Conservation (phyloP, 2,797 vertebrate genomes). For the Lutjanus campechanus region DNA sequence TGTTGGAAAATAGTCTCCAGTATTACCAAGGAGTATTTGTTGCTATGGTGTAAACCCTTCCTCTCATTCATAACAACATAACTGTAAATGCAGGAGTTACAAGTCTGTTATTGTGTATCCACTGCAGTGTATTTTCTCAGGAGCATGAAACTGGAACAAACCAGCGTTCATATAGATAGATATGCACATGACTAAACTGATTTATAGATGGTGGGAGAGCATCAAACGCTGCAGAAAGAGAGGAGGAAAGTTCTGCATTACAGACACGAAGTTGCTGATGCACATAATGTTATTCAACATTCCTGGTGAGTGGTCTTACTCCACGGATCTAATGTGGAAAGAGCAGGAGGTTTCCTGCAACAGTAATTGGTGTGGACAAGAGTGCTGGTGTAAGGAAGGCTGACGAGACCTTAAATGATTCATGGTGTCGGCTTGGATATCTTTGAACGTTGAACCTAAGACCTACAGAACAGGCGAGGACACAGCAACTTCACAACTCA, state of each 20-base stretch:
- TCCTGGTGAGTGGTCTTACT: constrained; percentile 72
- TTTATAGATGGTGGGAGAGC: constrained; percentile 38
- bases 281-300: constrained; percentile 74
- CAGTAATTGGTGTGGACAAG: constrained; percentile 76
- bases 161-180: constrained; percentile 18
- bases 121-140: constrained; percentile 20
- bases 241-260: constrained; percentile 58
- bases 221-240: constrained; percentile 49
- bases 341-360: constrained; percentile 78
- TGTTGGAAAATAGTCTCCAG: constrained; percentile 58
- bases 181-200: constrained; percentile 49
- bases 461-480: constrained; percentile 69
- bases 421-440: constrained; percentile 78
- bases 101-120: constrained; percentile 36
- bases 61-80: constrained; percentile 61
- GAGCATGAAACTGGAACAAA: constrained; percentile 42
- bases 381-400: constrained; percentile 76
- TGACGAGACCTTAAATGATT: constrained; percentile 82
- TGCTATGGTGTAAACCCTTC: constrained; percentile 60
- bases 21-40: constrained; percentile 66
- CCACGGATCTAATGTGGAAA: constrained; percentile 75
- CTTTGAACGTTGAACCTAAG: constrained; percentile 78
- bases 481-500: constrained; percentile 40
- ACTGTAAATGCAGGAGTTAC: constrained; percentile 26
- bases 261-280: constrained; percentile 71